Percentiles rank a stretch among this genome's conserved stretches.
Evolutionary conservation across 2,888 invertebrate genomes (phyloP).

Genomic region (Platerodrilus igneus): DNA sequence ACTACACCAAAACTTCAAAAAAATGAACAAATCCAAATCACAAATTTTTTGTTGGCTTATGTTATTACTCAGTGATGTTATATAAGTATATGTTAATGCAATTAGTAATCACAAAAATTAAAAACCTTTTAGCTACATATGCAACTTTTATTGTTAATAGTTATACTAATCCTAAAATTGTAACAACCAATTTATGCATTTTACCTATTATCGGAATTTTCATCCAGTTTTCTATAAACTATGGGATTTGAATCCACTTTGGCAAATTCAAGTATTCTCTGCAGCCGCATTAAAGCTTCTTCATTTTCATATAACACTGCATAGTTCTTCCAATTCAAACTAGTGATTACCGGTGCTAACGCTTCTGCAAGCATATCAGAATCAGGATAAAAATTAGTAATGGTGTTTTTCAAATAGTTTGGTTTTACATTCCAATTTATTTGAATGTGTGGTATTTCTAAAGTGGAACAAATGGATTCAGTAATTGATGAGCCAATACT

Average conservation of each 20-base stretch:
- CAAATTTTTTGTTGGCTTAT: too few species aligned
- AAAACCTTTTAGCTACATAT: too few species aligned
- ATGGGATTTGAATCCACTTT: not conserved
- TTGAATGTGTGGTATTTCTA: slow-evolving; percentile 1
- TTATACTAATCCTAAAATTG: too few species aligned
- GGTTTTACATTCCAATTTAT: slow-evolving; percentile 1
- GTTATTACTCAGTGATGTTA: too few species aligned
- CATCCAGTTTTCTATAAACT: not conserved
- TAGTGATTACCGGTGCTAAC: not conserved
- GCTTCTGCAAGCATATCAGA: slow-evolving; percentile 1
- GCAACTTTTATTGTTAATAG: too few species aligned
- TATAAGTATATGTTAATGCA: too few species aligned
- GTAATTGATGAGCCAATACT: not conserved
- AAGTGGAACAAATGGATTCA: slow-evolving; percentile 1
- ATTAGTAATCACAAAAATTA: too few species aligned
- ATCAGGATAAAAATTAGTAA: not conserved
- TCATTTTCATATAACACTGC: slow-evolving; percentile 4
- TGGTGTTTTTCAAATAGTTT: not conserved
- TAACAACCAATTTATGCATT: too few species aligned
- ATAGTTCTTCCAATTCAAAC: slow-evolving; percentile 4
- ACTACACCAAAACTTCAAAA: too few species aligned
- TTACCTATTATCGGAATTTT: not conserved
- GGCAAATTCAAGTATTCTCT: slow-evolving; percentile 1
- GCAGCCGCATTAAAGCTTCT: slow-evolving; percentile 1
- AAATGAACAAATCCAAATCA: too few species aligned